Conservation (phyloP, 2,113 vertebrate species). For the Terrapene triunguis region DNA sequence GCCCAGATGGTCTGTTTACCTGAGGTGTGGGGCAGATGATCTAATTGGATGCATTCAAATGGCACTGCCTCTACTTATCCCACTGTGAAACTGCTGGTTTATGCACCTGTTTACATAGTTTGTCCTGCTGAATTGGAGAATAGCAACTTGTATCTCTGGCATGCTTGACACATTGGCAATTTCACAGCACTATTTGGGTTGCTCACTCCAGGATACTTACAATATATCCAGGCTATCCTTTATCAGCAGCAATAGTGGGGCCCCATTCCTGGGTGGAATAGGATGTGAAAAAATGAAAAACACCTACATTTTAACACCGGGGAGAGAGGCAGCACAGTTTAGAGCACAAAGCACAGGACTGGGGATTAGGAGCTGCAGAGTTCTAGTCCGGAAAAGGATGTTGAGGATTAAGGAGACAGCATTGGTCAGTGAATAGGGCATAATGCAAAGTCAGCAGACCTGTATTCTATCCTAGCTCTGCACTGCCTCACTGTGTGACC, state of each 20-base stretch:
- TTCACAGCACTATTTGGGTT: neutral
- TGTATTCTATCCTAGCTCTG: neutral
- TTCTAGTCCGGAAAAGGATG: neutral
- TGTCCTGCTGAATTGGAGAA: neutral
- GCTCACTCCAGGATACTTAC: neutral
- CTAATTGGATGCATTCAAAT: neutral
- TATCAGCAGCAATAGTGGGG: neutral
- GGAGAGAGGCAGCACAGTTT: neutral
- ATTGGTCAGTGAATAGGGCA: neutral
- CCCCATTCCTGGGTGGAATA: neutral
- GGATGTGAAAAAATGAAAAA: neutral
- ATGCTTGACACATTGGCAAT: neutral
- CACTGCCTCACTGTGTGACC: neutral
- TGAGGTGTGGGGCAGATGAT: rapidly evolving
- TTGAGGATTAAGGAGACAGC: neutral
- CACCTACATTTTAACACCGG: neutral
- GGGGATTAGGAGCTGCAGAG: neutral
- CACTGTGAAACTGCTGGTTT: neutral
- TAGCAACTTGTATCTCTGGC: neutral
- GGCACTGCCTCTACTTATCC: neutral
- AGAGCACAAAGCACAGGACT: neutral
- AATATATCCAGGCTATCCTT: neutral
- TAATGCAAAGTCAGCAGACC: neutral
- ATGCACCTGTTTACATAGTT: neutral
- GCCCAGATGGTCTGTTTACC: neutral